These are phyloP conservation scores for Anisognathus igniventris DNA, from an alignment of 2,797 vertebrate genomes.

Conservation along the genomic window DNA sequence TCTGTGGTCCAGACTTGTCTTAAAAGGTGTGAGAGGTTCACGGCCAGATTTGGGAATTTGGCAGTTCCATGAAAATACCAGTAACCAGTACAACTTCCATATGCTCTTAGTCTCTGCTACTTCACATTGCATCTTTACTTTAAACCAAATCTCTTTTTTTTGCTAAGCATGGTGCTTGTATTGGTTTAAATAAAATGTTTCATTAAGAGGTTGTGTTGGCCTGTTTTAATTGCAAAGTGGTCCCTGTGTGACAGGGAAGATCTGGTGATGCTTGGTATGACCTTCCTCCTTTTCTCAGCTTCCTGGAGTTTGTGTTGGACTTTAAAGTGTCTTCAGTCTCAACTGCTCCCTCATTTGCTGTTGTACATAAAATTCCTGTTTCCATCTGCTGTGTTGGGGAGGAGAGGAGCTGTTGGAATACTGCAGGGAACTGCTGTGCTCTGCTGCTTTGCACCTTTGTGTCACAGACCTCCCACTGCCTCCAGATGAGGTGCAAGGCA, in stretches of 20 bases:
- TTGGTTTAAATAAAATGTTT: conserved; percentile 78
- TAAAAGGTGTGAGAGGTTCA: not conserved
- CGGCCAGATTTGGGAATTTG: not conserved
- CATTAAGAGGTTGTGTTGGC: conserved; percentile 38
- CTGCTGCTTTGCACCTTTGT: not conserved
- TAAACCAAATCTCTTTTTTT: conserved; percentile 52
- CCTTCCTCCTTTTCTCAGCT: not conserved
- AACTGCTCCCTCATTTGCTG: not conserved
- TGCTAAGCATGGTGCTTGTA: conserved; percentile 80
- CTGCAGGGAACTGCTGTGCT: not conserved
- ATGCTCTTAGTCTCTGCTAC: conserved; percentile 35
- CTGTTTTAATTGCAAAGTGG: conserved; percentile 2
- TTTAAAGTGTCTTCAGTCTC: fast-evolving
- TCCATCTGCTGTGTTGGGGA: not conserved
- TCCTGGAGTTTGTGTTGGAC: not conserved
- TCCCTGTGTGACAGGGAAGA: not conserved
- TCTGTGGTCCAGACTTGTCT: not conserved
- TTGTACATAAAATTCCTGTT: not conserved
- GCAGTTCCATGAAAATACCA: not conserved
- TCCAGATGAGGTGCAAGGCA: not conserved
- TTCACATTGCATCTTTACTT: conserved; percentile 63
- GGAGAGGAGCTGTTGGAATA: not conserved
- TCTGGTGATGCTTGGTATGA: not conserved
- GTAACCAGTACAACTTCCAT: conserved; percentile 25
- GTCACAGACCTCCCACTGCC: not conserved